A percentile compares a stretch with the other conserved stretches of the same genome.
Evolutionary conservation across 2,888 invertebrate genomes (phyloP).

Genomic region (Cataglyphis albicans): DNA sequence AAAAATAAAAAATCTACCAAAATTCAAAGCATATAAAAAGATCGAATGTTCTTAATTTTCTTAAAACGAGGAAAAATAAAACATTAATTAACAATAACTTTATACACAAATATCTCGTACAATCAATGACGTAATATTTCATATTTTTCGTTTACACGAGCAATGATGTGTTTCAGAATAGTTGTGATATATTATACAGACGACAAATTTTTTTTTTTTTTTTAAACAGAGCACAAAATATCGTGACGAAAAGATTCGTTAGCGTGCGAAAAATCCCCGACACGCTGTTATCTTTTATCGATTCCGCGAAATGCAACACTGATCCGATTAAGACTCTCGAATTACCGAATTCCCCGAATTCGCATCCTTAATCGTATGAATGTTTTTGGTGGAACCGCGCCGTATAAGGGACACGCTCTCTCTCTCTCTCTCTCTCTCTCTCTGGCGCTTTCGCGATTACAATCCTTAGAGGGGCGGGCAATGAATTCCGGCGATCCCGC

Average conservation of each 20-base stretch:
- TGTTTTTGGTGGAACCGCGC: constrained; percentile 40
- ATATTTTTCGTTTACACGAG: not conserved
- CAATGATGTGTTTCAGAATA: not conserved
- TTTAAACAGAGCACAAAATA: not conserved
- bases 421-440: not conserved
- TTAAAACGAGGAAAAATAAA: not conserved
- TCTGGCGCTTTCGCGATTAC: constrained; percentile 57
- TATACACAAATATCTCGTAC: not conserved
- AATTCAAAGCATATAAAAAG: not conserved
- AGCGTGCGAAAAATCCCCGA: constrained; percentile 32
- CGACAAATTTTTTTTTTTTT: not conserved
- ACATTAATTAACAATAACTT: not conserved
- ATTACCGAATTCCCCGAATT: constrained; percentile 75
- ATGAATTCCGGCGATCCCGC: constrained; percentile 18
- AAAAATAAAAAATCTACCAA: not conserved
- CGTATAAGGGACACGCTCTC: constrained; percentile 34
- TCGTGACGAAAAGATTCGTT: not conserved
- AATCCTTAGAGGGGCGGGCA: constrained; percentile 27
- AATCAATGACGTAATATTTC: not conserved
- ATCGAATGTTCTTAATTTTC: not conserved
- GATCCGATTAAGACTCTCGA: constrained; percentile 82
- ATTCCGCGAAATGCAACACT: constrained; percentile 77
- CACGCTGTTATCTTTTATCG: constrained; percentile 70
- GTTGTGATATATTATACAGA: not conserved
- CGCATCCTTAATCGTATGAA: constrained; percentile 7